Base-by-base conservation (phyloP, 2,797 vertebrate species). In the Anguilla anguilla region DNA sequence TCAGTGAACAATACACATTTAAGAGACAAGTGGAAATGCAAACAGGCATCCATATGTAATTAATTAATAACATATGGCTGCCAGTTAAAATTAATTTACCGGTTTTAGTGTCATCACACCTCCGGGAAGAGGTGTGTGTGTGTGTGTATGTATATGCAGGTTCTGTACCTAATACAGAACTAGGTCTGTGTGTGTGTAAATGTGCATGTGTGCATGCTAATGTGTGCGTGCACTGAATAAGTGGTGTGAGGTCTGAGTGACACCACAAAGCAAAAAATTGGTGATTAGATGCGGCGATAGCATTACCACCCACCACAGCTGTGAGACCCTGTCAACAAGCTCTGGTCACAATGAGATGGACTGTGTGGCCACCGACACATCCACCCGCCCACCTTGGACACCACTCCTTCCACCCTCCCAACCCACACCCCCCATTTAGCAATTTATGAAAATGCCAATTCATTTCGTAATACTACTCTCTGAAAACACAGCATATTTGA, bases 241-340 rank as follows among this genome's bases (percentile, higher is more conserved):
- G 67, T 84, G 61, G 84, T 55, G 83, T 59, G 82, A 74, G 83
- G 83, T 88, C 67, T 77, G 51, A 43, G 82, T 84, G 46, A 84
- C 31, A 55, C 81, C 17, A 59, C 2, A 28, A 31, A 83, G 61
- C 81, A 57, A 64, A 84, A 83, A 55, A 74, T 84, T 49, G n/a
- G 46, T 49, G 31, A 74, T 88, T 77, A 88, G 51, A 84, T 55
- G 35, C 51, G 87, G 82, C 5, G 51, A 84, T 57, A 25, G 82
- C 13, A 51, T 49, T 84, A 74, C 35, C n/a, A 49, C 83, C 51
- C 69, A 84, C 51, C 31, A 22, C 64, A 77, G 87, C 64, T 88
- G 55, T 77, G 83, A 11, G 39, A 31, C 64, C 46, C 61, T 51
- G 85, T 69, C 13, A 51, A 49, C 64, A 13, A 85, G 51, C 25